Evolutionary conservation across 2,888 invertebrate genomes (phyloP).

Genomic region (Miltochrista miniata): DNA sequence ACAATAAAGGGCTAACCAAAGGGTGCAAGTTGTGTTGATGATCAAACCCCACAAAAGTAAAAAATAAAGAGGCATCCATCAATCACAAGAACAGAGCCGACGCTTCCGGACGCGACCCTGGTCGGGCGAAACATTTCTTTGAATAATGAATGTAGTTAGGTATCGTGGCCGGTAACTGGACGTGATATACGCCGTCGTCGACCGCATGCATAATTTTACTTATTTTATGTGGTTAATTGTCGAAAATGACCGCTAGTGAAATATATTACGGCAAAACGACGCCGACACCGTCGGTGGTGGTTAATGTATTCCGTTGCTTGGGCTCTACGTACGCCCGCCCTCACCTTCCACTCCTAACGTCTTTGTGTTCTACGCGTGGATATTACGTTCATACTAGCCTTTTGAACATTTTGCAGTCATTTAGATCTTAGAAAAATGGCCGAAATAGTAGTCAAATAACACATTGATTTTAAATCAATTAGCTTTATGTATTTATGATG

Average conservation of each 20-base stretch:
- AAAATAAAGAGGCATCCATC: constrained; percentile 78
- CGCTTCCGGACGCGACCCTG: constrained; percentile 76
- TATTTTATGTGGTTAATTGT: constrained; percentile 84
- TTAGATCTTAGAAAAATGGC: no score
- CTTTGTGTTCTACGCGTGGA: constrained; percentile 49
- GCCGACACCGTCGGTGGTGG: constrained; percentile 68
- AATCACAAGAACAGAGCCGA: constrained; percentile 79
- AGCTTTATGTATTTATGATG: no score
- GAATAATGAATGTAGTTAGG: constrained; percentile 82
- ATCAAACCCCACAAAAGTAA: constrained; percentile 56
- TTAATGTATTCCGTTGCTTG: constrained; percentile 77
- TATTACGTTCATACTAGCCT: no score
- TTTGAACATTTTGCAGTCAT: background rate
- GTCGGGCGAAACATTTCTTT: constrained; percentile 82
- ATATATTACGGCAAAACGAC: constrained; percentile 76
- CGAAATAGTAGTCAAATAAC: no score
- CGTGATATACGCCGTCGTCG: constrained; percentile 84
- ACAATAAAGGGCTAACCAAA: background rate
- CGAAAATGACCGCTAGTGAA: constrained; percentile 83
- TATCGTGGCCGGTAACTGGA: constrained; percentile 82
- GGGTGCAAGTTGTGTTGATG: constrained; percentile 33
- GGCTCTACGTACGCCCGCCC: constrained; percentile 65
- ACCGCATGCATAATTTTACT: constrained; percentile 84
- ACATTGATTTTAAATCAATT: no score
- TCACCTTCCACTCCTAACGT: constrained; percentile 54